A percentile compares a stretch with the other conserved stretches of the same genome.
These are phyloP conservation scores for Sigmodon hispidus DNA, from an alignment of 2,113 vertebrate species.

Conservation along the genomic window DNA sequence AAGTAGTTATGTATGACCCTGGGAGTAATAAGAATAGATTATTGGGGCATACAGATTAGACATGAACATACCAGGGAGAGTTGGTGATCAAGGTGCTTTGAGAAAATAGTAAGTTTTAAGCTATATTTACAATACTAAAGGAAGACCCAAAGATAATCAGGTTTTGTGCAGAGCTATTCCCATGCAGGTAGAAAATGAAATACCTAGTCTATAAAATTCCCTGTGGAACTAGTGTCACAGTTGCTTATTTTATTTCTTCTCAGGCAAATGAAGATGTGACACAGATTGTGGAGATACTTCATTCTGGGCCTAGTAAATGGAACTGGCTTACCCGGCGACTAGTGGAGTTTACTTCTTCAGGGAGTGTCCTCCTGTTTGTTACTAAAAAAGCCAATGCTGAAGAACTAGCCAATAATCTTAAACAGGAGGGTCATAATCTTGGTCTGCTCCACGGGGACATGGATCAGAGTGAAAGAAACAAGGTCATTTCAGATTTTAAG, in stretches of 20 bases:
- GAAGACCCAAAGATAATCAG: neutral
- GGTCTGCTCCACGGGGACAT: slow-evolving; percentile 98
- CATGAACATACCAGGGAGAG: neutral
- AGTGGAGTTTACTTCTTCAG: slow-evolving; percentile 96
- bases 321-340: slow-evolving; percentile 94
- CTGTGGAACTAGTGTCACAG: neutral
- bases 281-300: slow-evolving; percentile 95
- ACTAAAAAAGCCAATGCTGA: slow-evolving; percentile 98
- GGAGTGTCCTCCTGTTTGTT: slow-evolving; percentile 97
- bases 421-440: slow-evolving; percentile 94
- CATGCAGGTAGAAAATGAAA: neutral
- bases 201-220: neutral
- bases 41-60: neutral
- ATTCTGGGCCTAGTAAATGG: slow-evolving; percentile 94
- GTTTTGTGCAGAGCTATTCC: neutral
- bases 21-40: neutral
- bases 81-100: neutral
- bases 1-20: neutral
- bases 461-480: slow-evolving; percentile 99
- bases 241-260: slow-evolving; percentile 51
- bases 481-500: slow-evolving; percentile 98
- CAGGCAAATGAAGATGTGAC: slow-evolving; percentile 99
- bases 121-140: slow-evolving; percentile 23
- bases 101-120: slow-evolving; percentile 2
- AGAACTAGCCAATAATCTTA: slow-evolving; percentile 95